These are phyloP conservation scores for Noctuana brunneofusca DNA, from an alignment of 2,888 invertebrate species.

Conservation along the genomic window DNA sequence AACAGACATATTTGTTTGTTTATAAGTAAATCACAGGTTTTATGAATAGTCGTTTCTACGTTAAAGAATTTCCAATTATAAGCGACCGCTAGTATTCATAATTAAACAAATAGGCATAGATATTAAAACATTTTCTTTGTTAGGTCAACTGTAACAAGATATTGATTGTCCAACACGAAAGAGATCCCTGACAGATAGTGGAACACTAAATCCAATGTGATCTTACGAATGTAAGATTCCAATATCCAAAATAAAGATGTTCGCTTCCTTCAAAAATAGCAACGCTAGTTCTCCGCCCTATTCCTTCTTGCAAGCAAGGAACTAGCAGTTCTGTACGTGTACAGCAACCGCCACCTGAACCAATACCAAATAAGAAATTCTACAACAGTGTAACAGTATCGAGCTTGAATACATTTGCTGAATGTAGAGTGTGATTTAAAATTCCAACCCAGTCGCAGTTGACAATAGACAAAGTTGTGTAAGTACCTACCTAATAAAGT, in stretches of 20 bases:
- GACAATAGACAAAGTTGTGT: slow-evolving; percentile 10
- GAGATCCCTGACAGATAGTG: neutral
- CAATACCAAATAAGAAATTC: slow-evolving; percentile 14
- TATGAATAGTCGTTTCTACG: too few relatives aligned
- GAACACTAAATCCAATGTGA: neutral
- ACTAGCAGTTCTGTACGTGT: neutral
- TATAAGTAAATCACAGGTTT: too few relatives aligned
- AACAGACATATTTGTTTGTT: too few relatives aligned
- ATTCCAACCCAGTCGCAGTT: neutral
- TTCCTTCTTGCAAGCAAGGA: neutral
- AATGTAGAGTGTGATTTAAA: slow-evolving; percentile 4
- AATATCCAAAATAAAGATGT: too few relatives aligned
- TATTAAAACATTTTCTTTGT: neutral
- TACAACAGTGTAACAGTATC: slow-evolving; percentile 7
- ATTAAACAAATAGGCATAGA: too few relatives aligned
- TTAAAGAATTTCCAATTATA: too few relatives aligned
- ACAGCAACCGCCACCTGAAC: slow-evolving; percentile 13
- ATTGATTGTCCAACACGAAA: neutral
- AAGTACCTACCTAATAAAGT: too few relatives aligned
- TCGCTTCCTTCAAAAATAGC: neutral
- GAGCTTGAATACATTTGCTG: slow-evolving; percentile 10
- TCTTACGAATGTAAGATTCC: too few relatives aligned
- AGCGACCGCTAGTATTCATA: too few relatives aligned
- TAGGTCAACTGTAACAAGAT: too few relatives aligned
- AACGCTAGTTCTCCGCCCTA: neutral